Base-by-base conservation (phyloP, 2,888 invertebrate genomes). In the Brachypalpus laphriformis region DNA sequence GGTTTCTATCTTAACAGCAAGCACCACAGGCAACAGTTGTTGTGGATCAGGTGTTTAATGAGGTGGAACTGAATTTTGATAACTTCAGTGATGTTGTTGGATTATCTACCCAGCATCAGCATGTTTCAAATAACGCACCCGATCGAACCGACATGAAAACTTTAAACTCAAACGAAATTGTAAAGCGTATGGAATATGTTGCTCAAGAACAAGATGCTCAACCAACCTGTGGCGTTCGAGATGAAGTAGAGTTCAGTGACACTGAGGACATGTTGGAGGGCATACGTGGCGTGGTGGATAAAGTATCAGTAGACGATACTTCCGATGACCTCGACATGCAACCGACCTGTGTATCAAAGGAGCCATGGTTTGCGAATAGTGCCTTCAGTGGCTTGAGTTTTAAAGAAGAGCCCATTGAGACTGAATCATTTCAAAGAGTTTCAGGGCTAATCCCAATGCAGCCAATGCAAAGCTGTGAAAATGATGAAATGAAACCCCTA, bases 241-340 rank as follows among this genome's bases (percentile, higher is more conserved):
- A 93, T 91, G 91, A 91, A 65, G 90, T 93, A 92, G 97, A 97
- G 91, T 97, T 97, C 90, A 96, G 96, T 87, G 97, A 97, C 88
- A 95, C 96, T 0, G 97, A 97, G 90, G 97, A 97, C 91, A 94
- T 97, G 91, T 95, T 97, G 94, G 97, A 96, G 89, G 97, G 97
- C 56, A 96, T 97, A 88, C 94, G 96, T 87, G 95, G 95, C 87
- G 95, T 96, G 11, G 96, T 96, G 87, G 94, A 94, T 88, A 94
- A 93, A 42, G 93, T 92, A 0, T 91, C 92, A 2, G 91, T 91
- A 8, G 92, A 91, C 47, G 92, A 92, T 66, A 91, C 92, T 5
- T 92, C 90, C 82, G 91, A 92, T 78, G 90, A 91, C 42, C 89
- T 91, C 45, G 91, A 91, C 59, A 88, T 91, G 16, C 90, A 89